A percentile compares a stretch with the other conserved stretches of the same genome.
These are phyloP conservation scores for Garra rufa DNA, from an alignment of 2,113 vertebrate genomes.

Conservation along the genomic window DNA sequence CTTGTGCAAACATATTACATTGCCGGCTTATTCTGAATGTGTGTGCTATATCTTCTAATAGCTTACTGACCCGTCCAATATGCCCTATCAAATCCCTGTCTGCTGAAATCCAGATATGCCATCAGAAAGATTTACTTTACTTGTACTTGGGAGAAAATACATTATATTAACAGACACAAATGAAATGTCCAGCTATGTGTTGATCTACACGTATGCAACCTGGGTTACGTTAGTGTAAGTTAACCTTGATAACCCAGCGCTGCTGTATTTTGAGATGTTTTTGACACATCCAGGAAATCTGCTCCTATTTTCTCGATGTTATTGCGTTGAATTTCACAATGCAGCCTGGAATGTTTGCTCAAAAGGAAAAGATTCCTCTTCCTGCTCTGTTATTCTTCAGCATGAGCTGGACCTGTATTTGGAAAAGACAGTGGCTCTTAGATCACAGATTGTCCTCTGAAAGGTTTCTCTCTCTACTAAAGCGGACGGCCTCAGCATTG, in stretches of 20 bases:
- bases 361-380: background rate
- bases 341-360: background rate
- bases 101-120: background rate
- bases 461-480: background rate
- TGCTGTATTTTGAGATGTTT: background rate
- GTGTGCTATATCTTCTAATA: constrained; percentile 22
- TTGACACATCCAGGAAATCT: background rate
- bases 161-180: background rate
- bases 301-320: background rate
- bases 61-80: constrained; percentile 20
- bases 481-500: background rate
- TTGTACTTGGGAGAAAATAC: background rate
- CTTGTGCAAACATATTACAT: constrained; percentile 39
- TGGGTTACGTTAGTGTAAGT: background rate
- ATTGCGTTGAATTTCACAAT: background rate
- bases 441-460: constrained; percentile 19
- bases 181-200: background rate
- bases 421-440: constrained; percentile 1
- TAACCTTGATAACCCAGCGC: too few relatives aligned
- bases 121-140: background rate
- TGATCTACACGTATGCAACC: background rate
- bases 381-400: constrained; percentile 1
- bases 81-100: constrained; percentile 6
- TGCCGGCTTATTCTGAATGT: constrained; percentile 1
- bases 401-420: background rate